phyloP scores from a whole-genome alignment of 1,140 invertebrate species.

The Hyphantria cunea region DNA sequence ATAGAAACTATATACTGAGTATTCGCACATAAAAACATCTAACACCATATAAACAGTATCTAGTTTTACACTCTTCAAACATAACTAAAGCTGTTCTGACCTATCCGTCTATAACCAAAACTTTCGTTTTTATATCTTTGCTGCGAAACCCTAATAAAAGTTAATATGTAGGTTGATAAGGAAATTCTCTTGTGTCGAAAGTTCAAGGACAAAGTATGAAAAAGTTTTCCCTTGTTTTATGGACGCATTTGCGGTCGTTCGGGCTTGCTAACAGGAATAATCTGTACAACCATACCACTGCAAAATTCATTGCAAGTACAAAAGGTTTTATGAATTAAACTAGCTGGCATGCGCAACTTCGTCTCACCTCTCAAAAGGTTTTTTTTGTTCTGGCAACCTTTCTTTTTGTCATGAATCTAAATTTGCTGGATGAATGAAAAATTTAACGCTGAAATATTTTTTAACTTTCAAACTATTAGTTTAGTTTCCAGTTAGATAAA shows the following conservation, averaged over 20 bases:
- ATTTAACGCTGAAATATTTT: too few relatives aligned
- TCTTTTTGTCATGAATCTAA: too few relatives aligned
- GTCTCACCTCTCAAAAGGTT: too few relatives aligned
- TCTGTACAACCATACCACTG: too few relatives aligned
- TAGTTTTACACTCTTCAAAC: constrained; percentile 12
- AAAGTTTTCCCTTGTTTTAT: constrained; percentile 10
- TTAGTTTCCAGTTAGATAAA: too few relatives aligned
- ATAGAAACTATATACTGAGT: constrained; percentile 2
- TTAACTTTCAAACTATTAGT: too few relatives aligned
- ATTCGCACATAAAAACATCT: constrained; percentile 4
- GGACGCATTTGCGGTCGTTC: neutral
- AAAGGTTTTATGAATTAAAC: too few relatives aligned
- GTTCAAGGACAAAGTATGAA: constrained; percentile 10
- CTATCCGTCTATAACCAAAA: constrained; percentile 13
- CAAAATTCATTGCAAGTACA: too few relatives aligned
- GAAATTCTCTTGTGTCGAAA: constrained; percentile 8
- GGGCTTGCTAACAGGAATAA: too few relatives aligned
- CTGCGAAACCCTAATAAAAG: constrained; percentile 21
- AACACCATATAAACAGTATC: constrained; percentile 19
- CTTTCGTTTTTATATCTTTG: constrained; percentile 21
- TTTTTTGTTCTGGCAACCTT: too few relatives aligned
- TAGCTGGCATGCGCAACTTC: too few relatives aligned
- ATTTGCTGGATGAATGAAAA: too few relatives aligned
- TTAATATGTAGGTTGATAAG: constrained; percentile 23
- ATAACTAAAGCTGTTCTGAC: neutral